phyloP scores from a whole-genome alignment of 2,888 invertebrate genomes.

The Heliconius aoede region DNA sequence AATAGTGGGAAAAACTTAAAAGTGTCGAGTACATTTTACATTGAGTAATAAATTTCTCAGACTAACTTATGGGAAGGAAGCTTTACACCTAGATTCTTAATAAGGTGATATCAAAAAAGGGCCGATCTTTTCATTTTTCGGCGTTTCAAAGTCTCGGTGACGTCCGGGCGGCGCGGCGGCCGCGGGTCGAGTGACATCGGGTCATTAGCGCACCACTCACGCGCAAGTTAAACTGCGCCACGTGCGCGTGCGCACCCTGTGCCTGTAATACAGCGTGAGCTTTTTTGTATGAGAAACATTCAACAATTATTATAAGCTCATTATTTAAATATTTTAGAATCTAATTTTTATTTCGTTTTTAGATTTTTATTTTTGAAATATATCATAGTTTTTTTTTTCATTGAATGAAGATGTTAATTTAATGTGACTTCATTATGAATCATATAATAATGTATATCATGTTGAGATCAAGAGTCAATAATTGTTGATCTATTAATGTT shows the following conservation, averaged over 20 bases:
- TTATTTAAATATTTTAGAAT: too few relatives aligned
- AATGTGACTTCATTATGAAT: too few relatives aligned
- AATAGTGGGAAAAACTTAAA: neutral
- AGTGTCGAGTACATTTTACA: neutral
- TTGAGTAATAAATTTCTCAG: conserved; percentile 12
- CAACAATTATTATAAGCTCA: neutral
- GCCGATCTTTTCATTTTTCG: conserved; percentile 43
- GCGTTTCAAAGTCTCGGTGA: conserved; percentile 46
- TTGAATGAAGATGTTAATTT: too few relatives aligned
- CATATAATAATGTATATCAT: too few relatives aligned
- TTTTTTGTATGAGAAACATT: conserved; percentile 36
- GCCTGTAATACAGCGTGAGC: conserved; percentile 64
- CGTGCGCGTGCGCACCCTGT: conserved; percentile 72
- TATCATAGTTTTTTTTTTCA: too few relatives aligned
- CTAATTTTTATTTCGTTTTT: neutral
- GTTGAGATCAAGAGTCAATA: too few relatives aligned
- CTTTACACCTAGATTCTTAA: conserved; percentile 39
- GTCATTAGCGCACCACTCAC: conserved; percentile 79
- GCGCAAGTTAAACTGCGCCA: conserved; percentile 77
- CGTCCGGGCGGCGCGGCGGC: conserved; percentile 54
- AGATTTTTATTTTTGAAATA: neutral
- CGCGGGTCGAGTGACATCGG: conserved; percentile 58
- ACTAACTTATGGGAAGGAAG: conserved; percentile 38
- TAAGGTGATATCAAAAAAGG: conserved; percentile 42
- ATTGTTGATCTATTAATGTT: too few relatives aligned